These are phyloP conservation scores for Acanthurus lineatus DNA, from an alignment of 2,797 vertebrate genomes.

Conservation along the genomic window DNA sequence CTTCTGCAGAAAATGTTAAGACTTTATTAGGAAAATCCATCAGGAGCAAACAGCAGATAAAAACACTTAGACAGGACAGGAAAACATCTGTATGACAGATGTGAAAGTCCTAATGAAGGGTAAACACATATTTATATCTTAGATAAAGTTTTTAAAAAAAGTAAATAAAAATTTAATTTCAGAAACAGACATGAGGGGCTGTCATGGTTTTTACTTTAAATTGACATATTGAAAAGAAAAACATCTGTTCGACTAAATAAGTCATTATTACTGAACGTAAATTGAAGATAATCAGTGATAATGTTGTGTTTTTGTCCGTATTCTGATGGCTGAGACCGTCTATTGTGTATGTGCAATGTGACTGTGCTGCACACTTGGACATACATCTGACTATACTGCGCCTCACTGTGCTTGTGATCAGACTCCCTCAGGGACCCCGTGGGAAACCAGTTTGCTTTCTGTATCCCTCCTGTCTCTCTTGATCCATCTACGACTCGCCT, in stretches of 20 bases:
- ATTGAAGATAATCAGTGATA: not conserved
- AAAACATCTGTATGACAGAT: too few species aligned
- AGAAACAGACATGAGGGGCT: not conserved
- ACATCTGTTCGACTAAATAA: not conserved
- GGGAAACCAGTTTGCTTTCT: conserved; percentile 20
- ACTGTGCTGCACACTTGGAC: not conserved
- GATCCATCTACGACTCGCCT: not conserved
- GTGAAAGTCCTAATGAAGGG: too few species aligned
- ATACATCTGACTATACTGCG: not conserved
- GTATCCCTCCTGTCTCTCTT: not conserved
- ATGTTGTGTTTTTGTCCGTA: too few species aligned
- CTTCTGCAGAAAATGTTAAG: too few species aligned
- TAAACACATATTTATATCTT: too few species aligned
- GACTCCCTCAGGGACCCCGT: not conserved
- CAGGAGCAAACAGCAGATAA: too few species aligned
- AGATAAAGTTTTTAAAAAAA: too few species aligned
- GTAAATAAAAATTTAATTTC: too few species aligned
- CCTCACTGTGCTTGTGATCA: conserved; percentile 13
- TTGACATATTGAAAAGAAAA: not conserved
- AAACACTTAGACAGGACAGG: too few species aligned
- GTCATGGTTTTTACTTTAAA: not conserved
- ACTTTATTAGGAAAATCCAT: too few species aligned
- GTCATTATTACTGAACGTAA: not conserved
- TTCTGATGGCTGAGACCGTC: not conserved
- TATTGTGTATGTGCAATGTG: not conserved